A percentile compares a stretch with the other conserved stretches of the same genome.
Conservation (phyloP, 2,113 vertebrate genomes). For the Vulpes lagopus region DNA sequence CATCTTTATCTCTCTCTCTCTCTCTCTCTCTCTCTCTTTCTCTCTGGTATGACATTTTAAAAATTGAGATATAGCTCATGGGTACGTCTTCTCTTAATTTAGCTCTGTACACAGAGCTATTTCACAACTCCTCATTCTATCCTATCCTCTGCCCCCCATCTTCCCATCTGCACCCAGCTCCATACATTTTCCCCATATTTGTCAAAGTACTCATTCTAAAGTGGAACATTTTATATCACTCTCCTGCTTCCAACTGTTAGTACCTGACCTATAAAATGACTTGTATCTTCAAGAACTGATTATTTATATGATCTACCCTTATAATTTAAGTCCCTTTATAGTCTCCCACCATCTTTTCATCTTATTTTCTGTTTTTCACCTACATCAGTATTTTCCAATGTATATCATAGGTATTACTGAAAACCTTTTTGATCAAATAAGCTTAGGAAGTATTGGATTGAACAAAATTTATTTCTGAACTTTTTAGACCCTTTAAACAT, state of each 20-base stretch:
- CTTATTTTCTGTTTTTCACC: slow-evolving; percentile 43
- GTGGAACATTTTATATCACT: slow-evolving; percentile 4
- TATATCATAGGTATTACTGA: slow-evolving; percentile 10
- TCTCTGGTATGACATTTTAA: not conserved
- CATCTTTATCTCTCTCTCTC: not conserved
- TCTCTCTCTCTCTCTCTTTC: not conserved
- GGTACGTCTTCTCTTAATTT: slow-evolving; percentile 6
- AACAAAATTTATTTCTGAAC: slow-evolving; percentile 52
- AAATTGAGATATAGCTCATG: not conserved
- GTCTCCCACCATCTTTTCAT: not conserved
- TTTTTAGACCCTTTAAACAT: slow-evolving; percentile 27
- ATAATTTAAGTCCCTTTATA: slow-evolving; percentile 3
- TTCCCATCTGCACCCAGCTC: not conserved
- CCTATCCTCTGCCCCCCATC: not conserved
- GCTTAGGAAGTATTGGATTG: slow-evolving; percentile 31
- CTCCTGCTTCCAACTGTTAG: slow-evolving; percentile 34
- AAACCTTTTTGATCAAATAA: slow-evolving; percentile 50
- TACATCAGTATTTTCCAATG: slow-evolving; percentile 26
- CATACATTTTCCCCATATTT: slow-evolving; percentile 23
- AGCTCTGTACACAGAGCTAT: not conserved
- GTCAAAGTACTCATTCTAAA: slow-evolving; percentile 44
- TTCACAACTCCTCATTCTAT: not conserved
- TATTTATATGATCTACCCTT: not conserved
- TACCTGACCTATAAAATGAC: not conserved
- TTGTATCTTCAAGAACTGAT: slow-evolving; percentile 44